These are phyloP conservation scores for Drosophila micromelanica DNA, from an alignment of 1,140 invertebrate genomes.

Conservation along the genomic window DNA sequence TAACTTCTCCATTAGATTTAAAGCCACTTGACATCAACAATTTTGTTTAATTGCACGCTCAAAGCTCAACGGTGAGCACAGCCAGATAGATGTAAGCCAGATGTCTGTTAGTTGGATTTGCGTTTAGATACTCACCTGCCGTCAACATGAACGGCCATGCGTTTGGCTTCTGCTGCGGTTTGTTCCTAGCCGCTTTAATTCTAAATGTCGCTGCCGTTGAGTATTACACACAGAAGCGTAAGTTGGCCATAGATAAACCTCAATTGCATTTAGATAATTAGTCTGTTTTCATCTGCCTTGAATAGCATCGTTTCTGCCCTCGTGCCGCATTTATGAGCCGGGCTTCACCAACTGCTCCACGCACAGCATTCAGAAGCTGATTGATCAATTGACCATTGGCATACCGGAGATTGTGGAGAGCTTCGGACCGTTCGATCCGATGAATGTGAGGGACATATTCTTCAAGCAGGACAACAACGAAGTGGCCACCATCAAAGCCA, in stretches of 20 bases:
- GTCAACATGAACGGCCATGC: slow-evolving; percentile 41
- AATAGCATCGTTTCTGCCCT: slow-evolving; percentile 87
- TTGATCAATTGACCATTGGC: slow-evolving; percentile 86
- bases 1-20: slow-evolving; percentile 3
- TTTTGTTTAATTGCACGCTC: slow-evolving; percentile 30
- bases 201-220: slow-evolving; percentile 39
- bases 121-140: slow-evolving; percentile 25
- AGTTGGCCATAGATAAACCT: slow-evolving; percentile 15
- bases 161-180: slow-evolving; percentile 27
- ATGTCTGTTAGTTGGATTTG: slow-evolving; percentile 7
- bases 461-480: slow-evolving; percentile 85
- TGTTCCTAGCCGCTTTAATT: slow-evolving; percentile 49
- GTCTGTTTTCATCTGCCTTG: slow-evolving; percentile 51
- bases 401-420: slow-evolving; percentile 63
- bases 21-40: slow-evolving; percentile 26
- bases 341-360: slow-evolving; percentile 88
- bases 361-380: slow-evolving; percentile 86
- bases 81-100: slow-evolving; percentile 45
- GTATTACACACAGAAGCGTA: slow-evolving; percentile 72
- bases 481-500: slow-evolving; percentile 88
- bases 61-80: slow-evolving; percentile 24
- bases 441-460: slow-evolving; percentile 59
- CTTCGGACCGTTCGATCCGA: slow-evolving; percentile 72
- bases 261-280: neutral
- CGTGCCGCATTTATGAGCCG: slow-evolving; percentile 87